Conservation (phyloP, 2,888 invertebrate species). For the Eupithecia dodoneata region DNA sequence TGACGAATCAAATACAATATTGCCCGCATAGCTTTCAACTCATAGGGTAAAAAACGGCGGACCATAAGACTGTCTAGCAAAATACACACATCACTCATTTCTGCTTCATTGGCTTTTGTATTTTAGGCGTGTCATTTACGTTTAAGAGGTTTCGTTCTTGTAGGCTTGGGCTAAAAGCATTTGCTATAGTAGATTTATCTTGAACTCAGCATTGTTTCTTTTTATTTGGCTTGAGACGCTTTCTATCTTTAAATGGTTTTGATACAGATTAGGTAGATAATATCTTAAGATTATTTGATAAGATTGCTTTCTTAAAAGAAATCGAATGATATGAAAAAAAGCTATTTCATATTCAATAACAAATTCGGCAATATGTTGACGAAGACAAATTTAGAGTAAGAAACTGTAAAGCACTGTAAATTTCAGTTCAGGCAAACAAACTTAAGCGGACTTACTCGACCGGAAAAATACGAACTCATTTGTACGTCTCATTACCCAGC, state of each 20-base stretch:
- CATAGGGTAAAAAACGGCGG: conserved; percentile 41
- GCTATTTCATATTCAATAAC: background rate
- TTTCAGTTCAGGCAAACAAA: conserved; percentile 44
- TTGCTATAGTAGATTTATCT: conserved; percentile 15
- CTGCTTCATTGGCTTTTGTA: conserved; percentile 57
- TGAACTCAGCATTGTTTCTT: background rate
- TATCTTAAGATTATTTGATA: background rate
- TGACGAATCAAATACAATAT: conserved; percentile 14
- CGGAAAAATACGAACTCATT: conserved; percentile 48
- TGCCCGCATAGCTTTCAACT: conserved; percentile 19
- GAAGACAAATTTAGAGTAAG: conserved; percentile 12
- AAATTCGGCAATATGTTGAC: background rate
- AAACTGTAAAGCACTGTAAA: conserved; percentile 27
- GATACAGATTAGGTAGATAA: background rate
- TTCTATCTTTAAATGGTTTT: background rate
- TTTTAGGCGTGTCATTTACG: conserved; percentile 57
- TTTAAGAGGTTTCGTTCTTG: conserved; percentile 47
- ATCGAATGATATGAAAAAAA: background rate
- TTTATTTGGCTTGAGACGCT: background rate
- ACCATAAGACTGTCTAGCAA: conserved; percentile 47
- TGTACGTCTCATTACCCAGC: conserved; percentile 48
- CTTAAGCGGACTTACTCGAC: conserved; percentile 43
- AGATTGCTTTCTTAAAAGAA: background rate
- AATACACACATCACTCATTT: conserved; percentile 59
- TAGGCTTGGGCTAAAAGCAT: conserved; percentile 21